Base-by-base conservation (phyloP, 2,888 invertebrate genomes). In the Euclidia mi region DNA sequence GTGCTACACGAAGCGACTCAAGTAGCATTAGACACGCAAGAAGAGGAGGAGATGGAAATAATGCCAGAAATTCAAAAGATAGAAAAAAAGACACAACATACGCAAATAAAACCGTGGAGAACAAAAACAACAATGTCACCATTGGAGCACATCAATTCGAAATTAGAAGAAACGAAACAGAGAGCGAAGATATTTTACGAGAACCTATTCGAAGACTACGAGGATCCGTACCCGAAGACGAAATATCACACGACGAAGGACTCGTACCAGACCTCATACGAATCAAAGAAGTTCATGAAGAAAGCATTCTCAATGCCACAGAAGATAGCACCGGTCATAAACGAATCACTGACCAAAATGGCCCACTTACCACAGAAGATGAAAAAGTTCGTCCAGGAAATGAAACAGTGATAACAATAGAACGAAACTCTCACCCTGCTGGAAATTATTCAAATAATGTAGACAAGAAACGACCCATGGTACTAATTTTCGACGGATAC, bases 401-500 rank as follows among this genome's bases (percentile, higher is more conserved):
- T 92, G 85, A 90, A 89, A 74, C 85, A 88, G 56, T 90, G 66
- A 87, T 64, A 49, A 53, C 71, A 10, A 58, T 75, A 9, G 66
- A 71, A 40, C 60, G 76, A 53, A 57, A 76, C 38, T 64, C 63
- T 11, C 71, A 65, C 18, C 47, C 68, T 37, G 67, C 68, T 17
- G 56, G 74, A 17, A 73, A 63, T 32, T 56, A 72, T 32, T 64
- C 69, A 17, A 73, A 68, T 34, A 64, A 56, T 17, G 59, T 74
- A 9, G 78, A 75, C 40, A 81, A 80, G 40, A 84, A 84, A 31
- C 50, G 67, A 12, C 81, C 86, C 37, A 77, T 86, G 38, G 89
- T 94, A 3, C 87, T 88, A 56, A 94, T 94, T 42, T 87, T 88
- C 71, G 94, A 93, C 76, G 94, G 94, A 4, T 94, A 94, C 57